phyloP scores from a whole-genome alignment of 2,888 invertebrate species.

The Leptopilina myrica region DNA sequence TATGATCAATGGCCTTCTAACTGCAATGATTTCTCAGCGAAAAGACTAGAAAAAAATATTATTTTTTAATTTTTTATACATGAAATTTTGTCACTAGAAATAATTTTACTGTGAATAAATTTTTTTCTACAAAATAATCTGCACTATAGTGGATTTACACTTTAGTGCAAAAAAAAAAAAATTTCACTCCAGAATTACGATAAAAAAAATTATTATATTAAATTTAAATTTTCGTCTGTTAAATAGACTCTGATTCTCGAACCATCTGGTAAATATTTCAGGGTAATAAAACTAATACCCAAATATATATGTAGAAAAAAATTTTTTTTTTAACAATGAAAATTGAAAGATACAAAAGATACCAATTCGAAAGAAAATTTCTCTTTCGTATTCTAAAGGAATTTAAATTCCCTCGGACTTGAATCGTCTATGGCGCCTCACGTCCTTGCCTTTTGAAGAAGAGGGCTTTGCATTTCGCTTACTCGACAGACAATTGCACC shows the following conservation, averaged over 20 bases:
- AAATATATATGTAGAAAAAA: background rate
- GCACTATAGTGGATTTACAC: too few relatives aligned
- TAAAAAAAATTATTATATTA: too few relatives aligned
- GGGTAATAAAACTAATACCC: too few relatives aligned
- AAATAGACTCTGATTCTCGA: too few relatives aligned
- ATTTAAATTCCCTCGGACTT: slow-evolving; percentile 18
- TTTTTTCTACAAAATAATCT: too few relatives aligned
- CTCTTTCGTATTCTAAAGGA: slow-evolving; percentile 4
- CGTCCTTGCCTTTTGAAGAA: slow-evolving; percentile 13
- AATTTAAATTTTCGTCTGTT: too few relatives aligned
- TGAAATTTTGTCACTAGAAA: too few relatives aligned
- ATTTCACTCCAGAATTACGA: too few relatives aligned
- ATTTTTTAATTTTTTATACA: too few relatives aligned
- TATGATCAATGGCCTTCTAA: background rate
- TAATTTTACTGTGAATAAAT: too few relatives aligned
- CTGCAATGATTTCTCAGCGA: background rate
- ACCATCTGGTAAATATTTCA: too few relatives aligned
- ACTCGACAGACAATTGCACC: slow-evolving; percentile 24
- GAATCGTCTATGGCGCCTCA: slow-evolving; percentile 1
- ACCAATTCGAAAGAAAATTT: slow-evolving; percentile 5
- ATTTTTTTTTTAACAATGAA: background rate
- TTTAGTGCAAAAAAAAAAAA: too few relatives aligned
- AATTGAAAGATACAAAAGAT: slow-evolving; percentile 8
- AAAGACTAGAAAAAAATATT: background rate
- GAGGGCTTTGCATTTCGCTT: slow-evolving; percentile 36